Percentiles rank a stretch among this genome's conserved stretches.
Evolutionary conservation across 2,113 vertebrate species (phyloP).

Genomic region (Suricata suricatta): DNA sequence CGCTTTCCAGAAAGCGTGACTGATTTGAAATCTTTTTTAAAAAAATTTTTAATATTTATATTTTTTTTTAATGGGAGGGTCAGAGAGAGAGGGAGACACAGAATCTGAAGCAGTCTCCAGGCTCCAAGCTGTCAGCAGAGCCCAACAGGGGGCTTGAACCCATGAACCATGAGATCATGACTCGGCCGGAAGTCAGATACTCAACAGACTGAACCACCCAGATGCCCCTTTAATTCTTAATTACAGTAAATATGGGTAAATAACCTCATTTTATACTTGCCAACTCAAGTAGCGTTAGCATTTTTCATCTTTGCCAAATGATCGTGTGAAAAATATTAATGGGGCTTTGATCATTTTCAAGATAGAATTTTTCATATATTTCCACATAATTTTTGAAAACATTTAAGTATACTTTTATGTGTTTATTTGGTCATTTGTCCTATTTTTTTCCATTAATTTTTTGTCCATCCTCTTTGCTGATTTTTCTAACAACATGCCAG

Average conservation of each 20-base stretch:
- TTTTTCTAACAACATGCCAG: neutral
- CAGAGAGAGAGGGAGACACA: too few species aligned
- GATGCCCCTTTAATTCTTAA: neutral
- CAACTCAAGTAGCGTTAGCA: neutral
- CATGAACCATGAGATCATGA: too few species aligned
- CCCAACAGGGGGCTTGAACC: too few species aligned
- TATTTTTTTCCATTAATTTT: conserved; percentile 30
- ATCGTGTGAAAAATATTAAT: neutral
- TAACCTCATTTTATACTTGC: neutral
- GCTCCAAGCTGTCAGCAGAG: too few species aligned
- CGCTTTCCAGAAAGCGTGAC: neutral
- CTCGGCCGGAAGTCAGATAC: too few species aligned
- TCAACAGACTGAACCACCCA: too few species aligned
- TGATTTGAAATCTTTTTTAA: neutral
- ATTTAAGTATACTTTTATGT: neutral
- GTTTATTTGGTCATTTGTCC: neutral
- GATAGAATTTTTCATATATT: neutral
- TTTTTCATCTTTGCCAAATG: conserved; percentile 8
- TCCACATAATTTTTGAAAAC: neutral
- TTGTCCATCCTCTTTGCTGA: neutral
- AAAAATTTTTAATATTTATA: too few species aligned
- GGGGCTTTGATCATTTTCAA: neutral
- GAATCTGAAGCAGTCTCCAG: too few species aligned
- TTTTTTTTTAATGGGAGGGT: too few species aligned
- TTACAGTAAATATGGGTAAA: neutral